Conservation (phyloP, 2,797 vertebrate species). For the Dendrocincla tyrannina region DNA sequence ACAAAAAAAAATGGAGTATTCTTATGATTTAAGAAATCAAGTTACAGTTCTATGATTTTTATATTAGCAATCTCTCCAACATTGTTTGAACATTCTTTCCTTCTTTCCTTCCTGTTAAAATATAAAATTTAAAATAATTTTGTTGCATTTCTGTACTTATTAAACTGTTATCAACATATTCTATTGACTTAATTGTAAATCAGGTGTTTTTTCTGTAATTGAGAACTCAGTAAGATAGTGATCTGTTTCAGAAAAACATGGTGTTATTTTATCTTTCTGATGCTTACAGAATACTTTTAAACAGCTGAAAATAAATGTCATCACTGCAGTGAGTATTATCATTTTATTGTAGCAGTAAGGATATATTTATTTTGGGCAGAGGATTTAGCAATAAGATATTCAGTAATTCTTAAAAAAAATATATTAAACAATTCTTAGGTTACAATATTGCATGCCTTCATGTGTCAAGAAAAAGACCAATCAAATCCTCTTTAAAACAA, state of each 20-base stretch:
- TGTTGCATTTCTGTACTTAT: not conserved
- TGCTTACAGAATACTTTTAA: not conserved
- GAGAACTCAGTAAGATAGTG: not conserved
- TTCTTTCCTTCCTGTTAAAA: not conserved
- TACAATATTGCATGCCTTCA: not conserved
- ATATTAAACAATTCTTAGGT: not conserved
- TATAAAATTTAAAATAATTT: not conserved
- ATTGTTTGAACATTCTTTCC: not conserved
- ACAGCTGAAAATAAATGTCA: not conserved
- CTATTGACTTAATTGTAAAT: not conserved
- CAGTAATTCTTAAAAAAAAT: not conserved
- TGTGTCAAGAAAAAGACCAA: not conserved
- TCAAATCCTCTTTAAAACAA: not conserved
- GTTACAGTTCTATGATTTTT: not conserved
- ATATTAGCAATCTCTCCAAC: not conserved
- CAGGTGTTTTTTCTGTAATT: not conserved
- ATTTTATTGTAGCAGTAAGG: not conserved
- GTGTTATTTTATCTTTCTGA: not conserved
- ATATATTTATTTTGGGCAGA: not conserved
- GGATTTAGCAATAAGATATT: not conserved
- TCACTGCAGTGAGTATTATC: not conserved
- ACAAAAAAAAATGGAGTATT: not conserved
- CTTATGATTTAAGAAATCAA: not conserved
- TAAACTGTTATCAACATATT: not conserved
- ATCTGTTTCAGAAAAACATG: not conserved